phyloP scores from a whole-genome alignment of 2,888 invertebrate species.

The Noctua janthe region DNA sequence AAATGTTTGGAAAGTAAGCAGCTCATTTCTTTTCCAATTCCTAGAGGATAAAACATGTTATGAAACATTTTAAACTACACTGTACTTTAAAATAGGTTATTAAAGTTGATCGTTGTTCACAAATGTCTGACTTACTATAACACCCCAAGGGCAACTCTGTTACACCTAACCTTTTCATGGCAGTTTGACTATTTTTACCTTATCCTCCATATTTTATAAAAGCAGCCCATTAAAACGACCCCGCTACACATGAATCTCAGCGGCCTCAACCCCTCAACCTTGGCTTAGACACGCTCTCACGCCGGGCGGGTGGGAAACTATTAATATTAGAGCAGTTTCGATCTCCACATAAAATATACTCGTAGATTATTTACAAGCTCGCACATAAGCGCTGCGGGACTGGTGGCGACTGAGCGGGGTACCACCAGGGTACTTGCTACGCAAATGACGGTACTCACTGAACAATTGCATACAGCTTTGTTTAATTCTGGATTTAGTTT shows the following conservation, averaged over 20 bases:
- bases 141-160: background rate
- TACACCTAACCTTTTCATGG: background rate
- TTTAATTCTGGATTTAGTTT: background rate
- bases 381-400: background rate
- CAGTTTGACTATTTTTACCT: background rate
- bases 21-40: background rate
- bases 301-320: slow-evolving; percentile 9
- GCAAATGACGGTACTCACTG: background rate
- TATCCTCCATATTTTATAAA: slow-evolving; percentile 3
- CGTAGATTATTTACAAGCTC: slow-evolving; percentile 39
- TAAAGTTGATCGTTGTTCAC: background rate
- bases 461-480: background rate
- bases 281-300: slow-evolving; percentile 2
- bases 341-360: slow-evolving; percentile 52
- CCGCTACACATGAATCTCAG: slow-evolving; percentile 30
- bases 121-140: background rate
- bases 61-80: too few relatives aligned
- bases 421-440: background rate
- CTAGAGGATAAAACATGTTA: background rate
- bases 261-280: slow-evolving; percentile 10
- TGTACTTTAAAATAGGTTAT: background rate
- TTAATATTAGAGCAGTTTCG: slow-evolving; percentile 52
- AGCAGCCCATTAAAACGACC: background rate
- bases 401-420: background rate
- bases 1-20: background rate